phyloP scores from a whole-genome alignment of 2,113 vertebrate species.

The Brachypteracias leptosomus region DNA sequence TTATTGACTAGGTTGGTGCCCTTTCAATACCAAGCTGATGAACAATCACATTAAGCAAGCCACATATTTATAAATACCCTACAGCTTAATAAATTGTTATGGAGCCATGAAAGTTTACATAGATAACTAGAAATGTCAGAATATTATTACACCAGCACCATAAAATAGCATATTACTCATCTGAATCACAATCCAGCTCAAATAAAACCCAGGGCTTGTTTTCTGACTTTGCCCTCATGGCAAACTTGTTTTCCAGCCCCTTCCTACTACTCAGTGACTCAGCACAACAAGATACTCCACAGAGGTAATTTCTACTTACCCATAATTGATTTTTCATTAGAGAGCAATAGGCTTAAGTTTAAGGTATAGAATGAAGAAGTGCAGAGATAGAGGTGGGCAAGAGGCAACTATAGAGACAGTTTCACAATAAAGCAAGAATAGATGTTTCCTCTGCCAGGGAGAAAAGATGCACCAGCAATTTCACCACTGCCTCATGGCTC shows the following conservation, averaged over 20 bases:
- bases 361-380: background rate
- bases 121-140: conserved; percentile 59
- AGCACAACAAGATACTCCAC: background rate
- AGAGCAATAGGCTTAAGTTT: background rate
- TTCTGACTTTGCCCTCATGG: background rate
- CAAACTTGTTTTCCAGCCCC: conserved; percentile 14
- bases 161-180: conserved; percentile 37
- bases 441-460: background rate
- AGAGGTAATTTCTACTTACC: background rate
- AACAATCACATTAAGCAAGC: conserved; percentile 35
- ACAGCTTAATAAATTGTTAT: conserved; percentile 49
- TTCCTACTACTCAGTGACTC: background rate
- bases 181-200: conserved; percentile 6
- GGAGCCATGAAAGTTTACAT: conserved; percentile 47
- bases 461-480: background rate
- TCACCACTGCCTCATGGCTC: background rate
- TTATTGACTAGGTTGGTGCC: conserved; percentile 39
- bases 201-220: conserved; percentile 18
- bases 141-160: background rate
- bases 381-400: background rate
- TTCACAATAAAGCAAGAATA: background rate
- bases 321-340: background rate
- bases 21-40: conserved; percentile 52
- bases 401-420: background rate
- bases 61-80: conserved; percentile 51